These are phyloP conservation scores for Antheraea yamamai DNA, from an alignment of 2,888 invertebrate genomes.

Conservation along the genomic window DNA sequence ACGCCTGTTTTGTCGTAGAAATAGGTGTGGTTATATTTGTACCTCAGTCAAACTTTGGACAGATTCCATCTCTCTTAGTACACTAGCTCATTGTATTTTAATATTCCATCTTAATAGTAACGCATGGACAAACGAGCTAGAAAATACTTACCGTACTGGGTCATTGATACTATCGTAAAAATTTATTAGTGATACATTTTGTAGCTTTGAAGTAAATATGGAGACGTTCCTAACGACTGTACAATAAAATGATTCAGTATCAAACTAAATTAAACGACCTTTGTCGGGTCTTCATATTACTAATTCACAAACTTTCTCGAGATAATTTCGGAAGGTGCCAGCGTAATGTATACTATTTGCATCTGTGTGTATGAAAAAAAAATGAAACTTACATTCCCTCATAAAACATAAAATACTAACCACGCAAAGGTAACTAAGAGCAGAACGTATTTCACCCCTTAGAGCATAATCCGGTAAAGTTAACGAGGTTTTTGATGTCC, in stretches of 20 bases:
- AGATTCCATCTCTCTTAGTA: no score
- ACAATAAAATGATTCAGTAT: not conserved
- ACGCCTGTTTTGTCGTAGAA: no score
- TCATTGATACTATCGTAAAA: no score
- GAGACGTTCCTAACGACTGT: not conserved
- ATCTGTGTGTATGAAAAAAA: not conserved
- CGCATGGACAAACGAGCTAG: no score
- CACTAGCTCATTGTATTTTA: no score
- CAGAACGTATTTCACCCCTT: not conserved
- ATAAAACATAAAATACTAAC: not conserved
- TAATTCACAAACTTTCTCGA: not conserved
- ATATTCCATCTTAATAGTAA: no score
- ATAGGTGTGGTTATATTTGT: no score
- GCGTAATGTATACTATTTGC: not conserved
- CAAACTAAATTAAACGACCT: not conserved
- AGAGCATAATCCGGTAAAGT: not conserved
- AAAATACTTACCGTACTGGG: no score
- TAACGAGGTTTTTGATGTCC: constrained; percentile 4
- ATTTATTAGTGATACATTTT: no score
- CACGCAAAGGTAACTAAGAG: not conserved
- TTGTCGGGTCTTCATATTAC: not conserved
- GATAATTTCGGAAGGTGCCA: not conserved
- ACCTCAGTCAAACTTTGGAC: no score
- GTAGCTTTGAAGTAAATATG: no score
- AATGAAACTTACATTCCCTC: not conserved